phyloP scores from a whole-genome alignment of 2,797 vertebrate species.

The Alcedo quadribrachys region DNA sequence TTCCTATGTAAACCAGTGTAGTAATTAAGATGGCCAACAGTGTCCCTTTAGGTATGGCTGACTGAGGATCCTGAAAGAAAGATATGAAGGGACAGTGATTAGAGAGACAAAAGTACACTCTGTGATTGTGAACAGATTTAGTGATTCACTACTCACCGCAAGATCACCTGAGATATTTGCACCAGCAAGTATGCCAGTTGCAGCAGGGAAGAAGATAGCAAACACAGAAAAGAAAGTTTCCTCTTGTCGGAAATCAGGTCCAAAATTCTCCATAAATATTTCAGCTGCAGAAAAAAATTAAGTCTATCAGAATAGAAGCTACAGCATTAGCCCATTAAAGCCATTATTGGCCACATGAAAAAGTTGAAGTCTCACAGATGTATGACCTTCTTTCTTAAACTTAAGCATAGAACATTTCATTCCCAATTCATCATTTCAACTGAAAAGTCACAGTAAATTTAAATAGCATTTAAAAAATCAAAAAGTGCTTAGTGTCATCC shows the following conservation, averaged over 20 bases:
- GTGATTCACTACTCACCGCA: constrained; percentile 82
- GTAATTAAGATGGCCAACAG: no score
- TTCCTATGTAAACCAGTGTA: no score
- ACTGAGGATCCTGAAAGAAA: no score
- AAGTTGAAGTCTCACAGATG: background rate
- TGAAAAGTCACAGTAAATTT: background rate
- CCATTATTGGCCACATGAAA: background rate
- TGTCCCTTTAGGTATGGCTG: no score
- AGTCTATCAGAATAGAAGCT: background rate
- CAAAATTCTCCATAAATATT: constrained; percentile 96
- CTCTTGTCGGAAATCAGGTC: constrained; percentile 85
- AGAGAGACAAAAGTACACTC: no score
- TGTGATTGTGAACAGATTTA: background rate
- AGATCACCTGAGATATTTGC: constrained; percentile 99
- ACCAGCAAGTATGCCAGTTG: constrained; percentile 97
- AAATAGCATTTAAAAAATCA: background rate
- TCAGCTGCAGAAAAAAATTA: constrained; percentile 74
- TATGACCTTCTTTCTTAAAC: background rate
- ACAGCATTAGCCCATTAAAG: background rate
- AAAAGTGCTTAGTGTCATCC: background rate
- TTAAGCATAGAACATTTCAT: background rate
- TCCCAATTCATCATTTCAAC: background rate
- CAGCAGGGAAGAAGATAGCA: constrained; percentile 97
- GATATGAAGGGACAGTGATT: no score
- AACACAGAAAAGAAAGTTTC: constrained; percentile 97